phyloP scores from a whole-genome alignment of 2,888 invertebrate species.

The Drosophila formosana region DNA sequence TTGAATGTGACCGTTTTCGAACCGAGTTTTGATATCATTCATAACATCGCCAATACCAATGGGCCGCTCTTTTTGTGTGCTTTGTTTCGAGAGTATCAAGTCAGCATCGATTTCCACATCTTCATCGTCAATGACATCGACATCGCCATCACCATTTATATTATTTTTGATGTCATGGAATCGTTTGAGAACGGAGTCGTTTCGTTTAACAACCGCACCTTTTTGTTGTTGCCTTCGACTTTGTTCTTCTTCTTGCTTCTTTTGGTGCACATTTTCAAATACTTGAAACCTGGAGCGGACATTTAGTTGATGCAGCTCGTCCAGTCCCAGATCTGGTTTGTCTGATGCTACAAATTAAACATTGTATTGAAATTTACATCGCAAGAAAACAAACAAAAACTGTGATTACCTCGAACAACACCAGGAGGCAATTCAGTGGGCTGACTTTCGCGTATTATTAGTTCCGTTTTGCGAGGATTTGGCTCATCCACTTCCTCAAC shows the following conservation, averaged over 20 bases:
- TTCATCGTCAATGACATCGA: neutral
- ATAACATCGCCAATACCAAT: constrained; percentile 91
- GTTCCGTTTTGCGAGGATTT: constrained; percentile 91
- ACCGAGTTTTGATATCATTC: constrained; percentile 93
- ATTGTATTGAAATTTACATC: neutral
- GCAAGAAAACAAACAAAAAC: neutral
- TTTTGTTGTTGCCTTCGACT: constrained; percentile 8
- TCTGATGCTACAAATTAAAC: constrained; percentile 88
- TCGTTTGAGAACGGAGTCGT: constrained; percentile 88
- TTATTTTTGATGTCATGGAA: constrained; percentile 85
- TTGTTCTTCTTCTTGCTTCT: constrained; percentile 80
- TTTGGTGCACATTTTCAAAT: constrained; percentile 87
- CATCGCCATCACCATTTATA: constrained; percentile 89
- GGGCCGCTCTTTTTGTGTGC: constrained; percentile 89
- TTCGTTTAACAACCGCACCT: constrained; percentile 86
- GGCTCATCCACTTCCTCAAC: constrained; percentile 91
- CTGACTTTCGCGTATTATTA: constrained; percentile 96
- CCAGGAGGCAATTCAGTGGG: constrained; percentile 95
- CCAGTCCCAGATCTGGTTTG: constrained; percentile 93
- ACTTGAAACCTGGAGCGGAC: constrained; percentile 94
- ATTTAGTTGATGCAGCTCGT: constrained; percentile 92
- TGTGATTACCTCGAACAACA: constrained; percentile 90
- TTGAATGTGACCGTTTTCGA: constrained; percentile 89
- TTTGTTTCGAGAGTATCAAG: constrained; percentile 87
- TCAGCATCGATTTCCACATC: constrained; percentile 83